A percentile compares a stretch with the other conserved stretches of the same genome.
Conservation (phyloP, 2,113 vertebrate species). For the Heterocephalus glaber region DNA sequence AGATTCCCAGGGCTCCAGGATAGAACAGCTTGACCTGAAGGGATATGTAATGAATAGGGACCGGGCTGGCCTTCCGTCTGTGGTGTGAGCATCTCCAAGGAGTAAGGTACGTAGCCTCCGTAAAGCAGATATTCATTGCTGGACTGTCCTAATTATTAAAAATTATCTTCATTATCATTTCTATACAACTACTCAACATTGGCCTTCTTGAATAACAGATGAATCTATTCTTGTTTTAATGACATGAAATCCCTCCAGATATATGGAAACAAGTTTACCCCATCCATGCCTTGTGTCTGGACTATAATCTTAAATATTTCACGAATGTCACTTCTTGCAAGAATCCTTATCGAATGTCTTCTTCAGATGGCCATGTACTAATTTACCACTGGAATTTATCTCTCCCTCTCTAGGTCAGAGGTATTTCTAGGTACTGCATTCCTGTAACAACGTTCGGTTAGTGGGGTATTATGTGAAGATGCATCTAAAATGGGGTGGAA, state of each 20-base stretch:
- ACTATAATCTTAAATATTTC: background rate
- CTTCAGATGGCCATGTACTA: background rate
- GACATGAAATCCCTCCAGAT: background rate
- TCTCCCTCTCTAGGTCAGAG: background rate
- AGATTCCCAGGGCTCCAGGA: background rate
- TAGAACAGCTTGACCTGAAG: background rate
- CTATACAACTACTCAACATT: background rate
- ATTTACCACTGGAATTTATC: background rate
- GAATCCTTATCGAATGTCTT: background rate
- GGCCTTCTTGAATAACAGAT: background rate
- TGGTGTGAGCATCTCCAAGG: background rate
- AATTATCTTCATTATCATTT: conserved; percentile 26
- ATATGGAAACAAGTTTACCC: background rate
- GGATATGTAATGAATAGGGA: background rate
- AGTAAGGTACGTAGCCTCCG: background rate
- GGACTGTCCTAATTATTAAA: conserved; percentile 4
- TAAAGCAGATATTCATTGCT: background rate
- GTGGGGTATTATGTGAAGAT: background rate
- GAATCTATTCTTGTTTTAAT: background rate
- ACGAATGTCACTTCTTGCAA: background rate
- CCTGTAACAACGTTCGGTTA: background rate
- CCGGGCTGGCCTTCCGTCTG: background rate
- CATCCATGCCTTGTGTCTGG: background rate
- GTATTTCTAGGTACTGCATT: background rate
- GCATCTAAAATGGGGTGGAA: background rate